Conservation (phyloP, 2,888 invertebrate species). For the Tenthredo amoena region DNA sequence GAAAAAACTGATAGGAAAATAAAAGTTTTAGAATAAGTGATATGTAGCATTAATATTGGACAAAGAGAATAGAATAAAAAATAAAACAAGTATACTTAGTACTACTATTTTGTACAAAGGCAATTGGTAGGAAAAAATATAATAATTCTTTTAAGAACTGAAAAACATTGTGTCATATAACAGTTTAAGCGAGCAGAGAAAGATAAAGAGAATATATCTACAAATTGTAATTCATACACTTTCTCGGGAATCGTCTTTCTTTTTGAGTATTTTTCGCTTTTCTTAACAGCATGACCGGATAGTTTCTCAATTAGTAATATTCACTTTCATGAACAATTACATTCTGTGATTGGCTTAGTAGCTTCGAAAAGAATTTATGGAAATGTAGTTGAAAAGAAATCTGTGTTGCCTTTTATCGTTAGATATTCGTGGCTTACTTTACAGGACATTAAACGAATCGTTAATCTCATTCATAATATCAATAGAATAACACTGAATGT, state of each 20-base stretch:
- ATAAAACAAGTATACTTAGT: background rate
- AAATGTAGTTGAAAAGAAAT: background rate
- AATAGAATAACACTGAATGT: constrained; percentile 5
- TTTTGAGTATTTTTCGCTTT: background rate
- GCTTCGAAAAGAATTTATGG: background rate
- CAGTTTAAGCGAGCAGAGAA: background rate
- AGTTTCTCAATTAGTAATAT: background rate
- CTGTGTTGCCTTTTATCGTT: background rate
- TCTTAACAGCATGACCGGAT: background rate
- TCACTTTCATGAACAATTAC: constrained; percentile 17
- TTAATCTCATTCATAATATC: background rate
- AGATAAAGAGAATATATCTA: background rate
- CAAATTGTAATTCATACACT: background rate
- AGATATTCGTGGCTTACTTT: background rate
- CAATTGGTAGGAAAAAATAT: background rate
- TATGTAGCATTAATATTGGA: background rate
- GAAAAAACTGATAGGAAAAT: constrained; percentile 8
- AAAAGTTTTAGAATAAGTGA: background rate
- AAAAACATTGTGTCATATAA: background rate
- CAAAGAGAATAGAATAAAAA: background rate
- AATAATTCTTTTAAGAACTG: background rate
- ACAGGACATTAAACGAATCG: background rate
- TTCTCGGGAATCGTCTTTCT: background rate
- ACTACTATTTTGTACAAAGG: background rate
- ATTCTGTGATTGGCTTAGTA: constrained; percentile 9